Base-by-base conservation (phyloP, 2,888 invertebrate species). In the Apamea anceps region DNA sequence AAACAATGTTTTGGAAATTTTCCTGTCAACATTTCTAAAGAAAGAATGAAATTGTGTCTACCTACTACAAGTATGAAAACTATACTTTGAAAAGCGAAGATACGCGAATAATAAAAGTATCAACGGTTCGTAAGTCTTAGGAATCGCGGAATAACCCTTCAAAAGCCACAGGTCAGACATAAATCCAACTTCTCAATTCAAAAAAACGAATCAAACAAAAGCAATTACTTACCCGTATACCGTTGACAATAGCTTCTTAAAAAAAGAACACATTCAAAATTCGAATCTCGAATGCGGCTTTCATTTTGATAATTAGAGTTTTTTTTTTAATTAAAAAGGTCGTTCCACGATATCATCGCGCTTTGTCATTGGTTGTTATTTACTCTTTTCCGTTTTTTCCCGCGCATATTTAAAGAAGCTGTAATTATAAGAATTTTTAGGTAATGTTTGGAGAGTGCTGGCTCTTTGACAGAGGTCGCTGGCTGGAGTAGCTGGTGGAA, bases 261-360 rank as follows among this genome's bases (percentile, higher is more conserved):
- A 85, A 84, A 80, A 83, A 85, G 81, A 89, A 86, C 85, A 88
- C 87, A 82, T 90, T 85, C 90, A 63, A 80, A 91, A 87, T 88
- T 86, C 79, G 83, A 85, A 87, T 82, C 81, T 72, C 75, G 89
- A 89, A 90, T 80, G 83, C 90, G 87, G 88, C 87, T 79, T 90
- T 91, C 92, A 92, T 93, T 92, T 93, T 92, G 89, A 86, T 92
- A 93, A 92, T 93, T 91, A 91, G 90, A 91, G 89, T 74, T 90
- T 90, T 92, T 91, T 91, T 92, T 93, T 92, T 92, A 2, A 93
- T 92, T 93, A 92, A 92, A 93, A 92, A 90, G 91, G 90, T 90
- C 91, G 92, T 91, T 90, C 86, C 88, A 85, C 90, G 91, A 91
- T 93, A 93, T 88, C 90, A 92, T 91, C 90, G 86, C 83, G 91